Percentiles rank a stretch among this genome's conserved stretches.
Evolutionary conservation across 2,888 invertebrate species (phyloP).

Genomic region (Perithous albicinctus): DNA sequence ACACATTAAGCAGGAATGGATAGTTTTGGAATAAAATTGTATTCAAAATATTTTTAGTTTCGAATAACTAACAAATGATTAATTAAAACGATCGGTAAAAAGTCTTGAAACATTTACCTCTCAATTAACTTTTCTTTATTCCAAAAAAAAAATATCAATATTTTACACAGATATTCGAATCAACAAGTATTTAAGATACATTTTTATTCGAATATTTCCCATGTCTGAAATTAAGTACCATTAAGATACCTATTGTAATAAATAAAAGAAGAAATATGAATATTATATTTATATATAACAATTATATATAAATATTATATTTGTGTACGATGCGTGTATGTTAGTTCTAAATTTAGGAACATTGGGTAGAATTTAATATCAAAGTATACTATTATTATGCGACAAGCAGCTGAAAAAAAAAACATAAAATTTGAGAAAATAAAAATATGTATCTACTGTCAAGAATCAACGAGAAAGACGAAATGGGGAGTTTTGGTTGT

Average conservation of each 20-base stretch:
- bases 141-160: no score
- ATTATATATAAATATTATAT: slow-evolving; percentile 70
- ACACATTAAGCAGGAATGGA: no score
- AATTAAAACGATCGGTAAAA: no score
- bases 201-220: no score
- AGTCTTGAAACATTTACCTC: no score
- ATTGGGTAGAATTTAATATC: slow-evolving; percentile 36
- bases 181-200: no score
- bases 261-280: slow-evolving; percentile 47
- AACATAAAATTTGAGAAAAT: slow-evolving; percentile 5
- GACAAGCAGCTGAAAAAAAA: slow-evolving; percentile 5
- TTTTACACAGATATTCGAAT: no score
- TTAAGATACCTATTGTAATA: slow-evolving; percentile 47
- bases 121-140: no score
- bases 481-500: slow-evolving; percentile 65
- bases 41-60: no score
- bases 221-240: no score
- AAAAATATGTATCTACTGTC: slow-evolving; percentile 39
- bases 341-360: slow-evolving; percentile 67
- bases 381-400: slow-evolving; percentile 30
- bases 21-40: no score
- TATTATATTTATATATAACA: slow-evolving; percentile 67
- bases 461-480: slow-evolving; percentile 44
- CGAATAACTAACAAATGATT: no score
- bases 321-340: slow-evolving; percentile 74